Evolutionary conservation across 2,113 vertebrate genomes (phyloP).

Genomic region (Aplodontia rufa): DNA sequence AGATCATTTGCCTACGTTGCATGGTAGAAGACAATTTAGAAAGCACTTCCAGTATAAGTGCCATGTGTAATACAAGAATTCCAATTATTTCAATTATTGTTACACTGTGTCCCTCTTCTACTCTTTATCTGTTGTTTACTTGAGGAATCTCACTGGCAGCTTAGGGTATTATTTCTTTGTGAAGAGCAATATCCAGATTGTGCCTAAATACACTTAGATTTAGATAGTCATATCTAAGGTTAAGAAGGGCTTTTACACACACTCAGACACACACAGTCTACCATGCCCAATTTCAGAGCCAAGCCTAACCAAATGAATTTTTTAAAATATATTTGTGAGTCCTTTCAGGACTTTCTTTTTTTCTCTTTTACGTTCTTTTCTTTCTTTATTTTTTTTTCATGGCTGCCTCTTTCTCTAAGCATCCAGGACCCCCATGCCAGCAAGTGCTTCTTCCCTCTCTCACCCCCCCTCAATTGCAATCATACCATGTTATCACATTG

Average conservation of each 20-base stretch:
- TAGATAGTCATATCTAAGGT: background rate
- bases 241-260: background rate
- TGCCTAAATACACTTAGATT: background rate
- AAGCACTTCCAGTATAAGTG: slow-evolving; percentile 16
- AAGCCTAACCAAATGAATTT: background rate
- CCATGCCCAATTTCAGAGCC: background rate
- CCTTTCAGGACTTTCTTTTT: background rate
- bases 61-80: slow-evolving; percentile 35
- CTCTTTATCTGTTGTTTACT: slow-evolving; percentile 49
- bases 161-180: background rate
- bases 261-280: background rate
- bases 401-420: background rate
- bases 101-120: slow-evolving; percentile 39
- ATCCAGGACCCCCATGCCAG: background rate
- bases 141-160: slow-evolving; percentile 54
- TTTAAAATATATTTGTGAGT: background rate
- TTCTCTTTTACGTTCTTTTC: too few species aligned
- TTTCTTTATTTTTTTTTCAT: background rate
- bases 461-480: background rate
- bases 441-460: background rate
- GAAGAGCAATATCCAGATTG: slow-evolving; percentile 7
- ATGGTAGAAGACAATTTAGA: slow-evolving; percentile 9
- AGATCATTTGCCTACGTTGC: background rate
- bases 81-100: slow-evolving; percentile 53
- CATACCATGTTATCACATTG: too few species aligned